Base-by-base conservation (phyloP, 2,113 vertebrate genomes). In the Petaurus breviceps region DNA sequence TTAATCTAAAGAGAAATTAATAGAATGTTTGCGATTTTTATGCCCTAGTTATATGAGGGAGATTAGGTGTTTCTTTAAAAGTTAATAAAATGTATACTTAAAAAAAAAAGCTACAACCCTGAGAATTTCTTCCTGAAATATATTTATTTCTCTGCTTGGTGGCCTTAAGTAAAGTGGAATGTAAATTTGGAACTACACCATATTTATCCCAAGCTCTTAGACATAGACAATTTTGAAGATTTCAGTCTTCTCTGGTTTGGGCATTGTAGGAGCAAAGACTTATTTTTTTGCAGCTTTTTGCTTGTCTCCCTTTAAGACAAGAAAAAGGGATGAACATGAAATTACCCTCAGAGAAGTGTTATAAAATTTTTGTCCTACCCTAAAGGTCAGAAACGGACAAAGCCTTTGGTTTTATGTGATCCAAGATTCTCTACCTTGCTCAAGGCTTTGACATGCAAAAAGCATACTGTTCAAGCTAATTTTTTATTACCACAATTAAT, bases 1-100 rank as follows among this genome's bases (percentile, higher is more conserved):
- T 96, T 91, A 94, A 89, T 47, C 77, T 91, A 89, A 49, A 16
- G 25, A 94, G 94, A 49, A 91, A 90, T 93, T 97, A 55, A 46
- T 57, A 53, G 43, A 26, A 92, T 9, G 2, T 28, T 37, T 50
- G 89, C 46, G 1, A 68, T n/a, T 68, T 68, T 68, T 68, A 37
- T n/a, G 5, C 3, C 16, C 8, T 28, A 77, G 92, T 49, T 84
- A 49, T 49, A 49, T 49, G 55, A 57, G 55, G 5, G 55, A 57
- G 24, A 57, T 28, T 57, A 57, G 24, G 26, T 57, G 1, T 8
- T 54, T 54, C 53, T 54, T 54, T 54, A 54, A 54, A 57, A 8
- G 55, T 57, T 28, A 94, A 94, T 68, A 89, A 93, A 96, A 31
- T n/a, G 1, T 19, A 52, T 3, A 93, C 47, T 91, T 96, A 95